These are phyloP conservation scores for Ametastegia equiseti DNA, from an alignment of 2,888 invertebrate species.

Conservation along the genomic window DNA sequence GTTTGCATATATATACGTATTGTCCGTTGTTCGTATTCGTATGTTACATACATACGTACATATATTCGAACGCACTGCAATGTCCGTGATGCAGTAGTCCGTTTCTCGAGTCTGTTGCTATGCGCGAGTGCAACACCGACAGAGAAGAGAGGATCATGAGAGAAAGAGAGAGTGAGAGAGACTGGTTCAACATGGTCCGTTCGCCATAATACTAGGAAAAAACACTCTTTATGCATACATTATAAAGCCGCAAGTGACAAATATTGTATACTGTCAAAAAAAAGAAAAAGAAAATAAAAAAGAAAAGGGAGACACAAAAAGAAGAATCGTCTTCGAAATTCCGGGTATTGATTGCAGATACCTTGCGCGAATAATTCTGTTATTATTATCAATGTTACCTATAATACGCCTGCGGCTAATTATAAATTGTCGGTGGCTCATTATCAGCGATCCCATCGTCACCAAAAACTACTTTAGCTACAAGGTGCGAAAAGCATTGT, in stretches of 20 bases:
- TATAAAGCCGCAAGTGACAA: background rate
- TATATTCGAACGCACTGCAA: conserved; percentile 54
- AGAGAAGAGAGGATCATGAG: no score
- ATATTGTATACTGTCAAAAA: background rate
- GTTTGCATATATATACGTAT: no score
- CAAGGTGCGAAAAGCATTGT: background rate
- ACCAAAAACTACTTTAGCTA: conserved; percentile 1
- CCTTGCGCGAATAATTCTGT: no score
- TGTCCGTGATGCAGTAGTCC: conserved; percentile 53
- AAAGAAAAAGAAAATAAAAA: no score
- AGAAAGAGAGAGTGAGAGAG: no score
- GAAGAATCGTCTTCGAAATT: no score
- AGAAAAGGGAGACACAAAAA: no score
- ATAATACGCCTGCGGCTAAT: no score
- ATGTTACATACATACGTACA: no score
- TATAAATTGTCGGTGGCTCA: background rate
- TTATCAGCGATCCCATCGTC: background rate
- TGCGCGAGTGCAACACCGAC: conserved; percentile 68
- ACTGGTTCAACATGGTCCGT: conserved; percentile 67
- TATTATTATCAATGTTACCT: no score
- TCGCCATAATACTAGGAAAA: conserved; percentile 61
- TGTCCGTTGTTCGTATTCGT: no score
- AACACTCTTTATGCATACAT: conserved; percentile 47
- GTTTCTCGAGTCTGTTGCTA: conserved; percentile 69
- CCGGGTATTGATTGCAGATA: no score